Conservation (phyloP, 2,113 vertebrate species). For the Gopherus evgoodei region DNA sequence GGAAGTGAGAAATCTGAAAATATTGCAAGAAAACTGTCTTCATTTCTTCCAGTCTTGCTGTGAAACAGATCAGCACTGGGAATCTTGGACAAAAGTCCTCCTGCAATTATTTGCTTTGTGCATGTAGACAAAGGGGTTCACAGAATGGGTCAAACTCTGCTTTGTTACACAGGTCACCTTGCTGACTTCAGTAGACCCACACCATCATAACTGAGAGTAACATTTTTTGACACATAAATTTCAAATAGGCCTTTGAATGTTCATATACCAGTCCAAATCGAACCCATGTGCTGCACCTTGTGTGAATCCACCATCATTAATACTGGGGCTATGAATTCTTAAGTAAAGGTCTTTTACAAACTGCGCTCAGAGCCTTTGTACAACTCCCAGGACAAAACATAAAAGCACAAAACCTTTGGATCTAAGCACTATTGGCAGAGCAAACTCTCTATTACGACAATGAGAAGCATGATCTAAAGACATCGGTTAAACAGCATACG, state of each 20-base stretch:
- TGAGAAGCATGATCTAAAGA: neutral
- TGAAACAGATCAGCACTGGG: neutral
- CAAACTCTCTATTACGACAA: neutral
- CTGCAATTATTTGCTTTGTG: neutral
- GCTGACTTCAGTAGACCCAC: neutral
- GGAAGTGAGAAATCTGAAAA: neutral
- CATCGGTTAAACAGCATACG: neutral
- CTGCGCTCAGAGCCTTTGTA: slow-evolving; percentile 54
- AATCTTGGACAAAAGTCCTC: neutral
- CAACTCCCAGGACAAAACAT: slow-evolving; percentile 59
- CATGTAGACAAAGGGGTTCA: neutral
- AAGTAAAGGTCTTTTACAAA: slow-evolving; percentile 58
- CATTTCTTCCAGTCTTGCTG: neutral
- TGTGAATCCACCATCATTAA: slow-evolving; percentile 63
- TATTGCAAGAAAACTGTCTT: neutral
- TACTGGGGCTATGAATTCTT: slow-evolving; percentile 53
- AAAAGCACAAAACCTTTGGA: slow-evolving; percentile 55
- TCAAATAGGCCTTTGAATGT: neutral
- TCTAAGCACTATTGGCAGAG: slow-evolving; percentile 43
- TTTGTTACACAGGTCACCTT: neutral
- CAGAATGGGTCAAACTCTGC: neutral
- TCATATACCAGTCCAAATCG: slow-evolving; percentile 33
- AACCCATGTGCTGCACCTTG: slow-evolving; percentile 32
- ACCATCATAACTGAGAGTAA: neutral
- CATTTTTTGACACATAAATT: neutral